A percentile compares a stretch with the other conserved stretches of the same genome.
phyloP scores from a whole-genome alignment of 1,140 invertebrate species.

The Aphelinus certus region DNA sequence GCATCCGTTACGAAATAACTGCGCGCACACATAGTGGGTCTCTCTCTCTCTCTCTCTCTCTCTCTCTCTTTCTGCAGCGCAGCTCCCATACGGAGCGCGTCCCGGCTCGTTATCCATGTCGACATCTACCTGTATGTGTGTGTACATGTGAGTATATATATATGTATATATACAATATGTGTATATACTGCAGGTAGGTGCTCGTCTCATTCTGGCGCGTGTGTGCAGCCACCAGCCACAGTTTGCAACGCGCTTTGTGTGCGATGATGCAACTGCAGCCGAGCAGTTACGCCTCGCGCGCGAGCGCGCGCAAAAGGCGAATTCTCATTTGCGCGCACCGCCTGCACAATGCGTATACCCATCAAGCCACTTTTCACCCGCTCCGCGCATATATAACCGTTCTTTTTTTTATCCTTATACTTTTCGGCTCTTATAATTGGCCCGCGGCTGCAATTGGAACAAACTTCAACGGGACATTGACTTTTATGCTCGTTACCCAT shows the following conservation, averaged over 20 bases:
- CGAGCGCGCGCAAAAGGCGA: not conserved
- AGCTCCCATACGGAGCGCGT: not conserved
- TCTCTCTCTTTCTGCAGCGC: too few species aligned
- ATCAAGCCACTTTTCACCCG: too few species aligned
- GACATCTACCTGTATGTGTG: not conserved
- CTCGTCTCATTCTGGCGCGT: too few species aligned
- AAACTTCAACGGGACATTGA: not conserved
- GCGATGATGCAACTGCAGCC: too few species aligned
- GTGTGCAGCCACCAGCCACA: too few species aligned
- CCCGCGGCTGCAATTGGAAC: not conserved
- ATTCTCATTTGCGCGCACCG: not conserved
- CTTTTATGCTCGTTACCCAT: constrained; percentile 10
- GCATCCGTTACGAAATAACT: constrained; percentile 4
- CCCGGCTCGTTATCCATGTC: not conserved
- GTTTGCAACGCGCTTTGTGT: too few species aligned
- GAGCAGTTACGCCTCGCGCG: too few species aligned
- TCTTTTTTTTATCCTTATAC: not conserved
- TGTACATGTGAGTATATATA: not conserved
- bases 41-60: too few species aligned
- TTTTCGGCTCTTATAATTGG: not conserved
- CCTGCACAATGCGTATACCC: not conserved
- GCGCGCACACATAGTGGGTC: too few species aligned
- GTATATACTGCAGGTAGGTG: too few species aligned
- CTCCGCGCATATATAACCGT: too few species aligned
- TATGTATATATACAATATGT: too few species aligned